Base-by-base conservation (phyloP, 1,140 invertebrate genomes). In the Bursaphelenchus mucronatus region DNA sequence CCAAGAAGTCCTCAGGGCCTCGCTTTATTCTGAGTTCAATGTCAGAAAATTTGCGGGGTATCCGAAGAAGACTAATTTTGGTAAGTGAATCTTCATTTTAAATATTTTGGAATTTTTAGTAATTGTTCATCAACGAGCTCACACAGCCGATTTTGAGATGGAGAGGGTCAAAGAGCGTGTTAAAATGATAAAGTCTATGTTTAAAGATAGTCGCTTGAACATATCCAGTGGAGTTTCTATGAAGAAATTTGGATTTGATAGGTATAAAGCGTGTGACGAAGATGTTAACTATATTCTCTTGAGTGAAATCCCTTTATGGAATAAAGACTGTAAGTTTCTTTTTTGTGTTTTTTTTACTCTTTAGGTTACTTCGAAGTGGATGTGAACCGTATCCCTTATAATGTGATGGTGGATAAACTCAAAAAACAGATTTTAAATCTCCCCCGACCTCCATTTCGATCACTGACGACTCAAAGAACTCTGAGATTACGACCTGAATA, bases 261-360 rank as follows among this genome's bases (percentile, higher is more conserved):
- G 21, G 40, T 73, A 76, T 56, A 15, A 47, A 5, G 44, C 71
- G 8, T 55, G 46, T 51, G 54, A 61, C 11, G 8, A 39, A 3
- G 49, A 75, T 45, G 71, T 69, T 6, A 75, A 70, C 30, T 73
- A 73, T 61, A 59, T 73, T 17, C 10, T 76, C 21, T 46, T 76
- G 39, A 64, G 53, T 30, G 73, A 73, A 21, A 46, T 73, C 11
- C 44, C 45, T 30, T 72, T 68, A 8, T 49, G 66, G 19, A 13
- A 68, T 19, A 63, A 62, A 62, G 61, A 62, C 9, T 11, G 51
- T 63, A 17, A 62, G 58, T 61, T 5, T 49, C 1, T 50, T 54
- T 64, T 13, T 17, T 4, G n/a, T 45, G 30, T 30, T 30, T 30
- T n/a, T n/a, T 30, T 30, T 30, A 30, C 5, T 1, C 30, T 30